Evolutionary conservation across 2,888 invertebrate species (phyloP), one percentile per base, ranked within the genome.

Genomic region (Trichogramma evanescens): DNA sequence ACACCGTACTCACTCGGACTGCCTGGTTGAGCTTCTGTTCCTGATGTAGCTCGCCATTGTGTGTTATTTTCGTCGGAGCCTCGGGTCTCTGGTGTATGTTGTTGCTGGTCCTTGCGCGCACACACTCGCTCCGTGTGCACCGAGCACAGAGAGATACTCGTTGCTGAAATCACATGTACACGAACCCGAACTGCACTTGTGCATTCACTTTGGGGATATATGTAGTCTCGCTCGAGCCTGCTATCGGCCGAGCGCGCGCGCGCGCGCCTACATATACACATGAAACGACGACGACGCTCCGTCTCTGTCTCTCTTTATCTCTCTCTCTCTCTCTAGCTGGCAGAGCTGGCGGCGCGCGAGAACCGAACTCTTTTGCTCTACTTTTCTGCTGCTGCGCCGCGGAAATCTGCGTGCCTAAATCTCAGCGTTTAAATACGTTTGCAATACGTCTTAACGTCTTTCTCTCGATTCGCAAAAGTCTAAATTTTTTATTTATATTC

Each of bases 1-100:
- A 9, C n/a, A 45, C 8, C n/a, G 41, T 63, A 79, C 80, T 80
- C 70, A 81, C 80, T 80, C 80, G 42, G 79, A 80, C 54, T 79
- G 76, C 63, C 75, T 73, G 43, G 77, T 72, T n/a, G 77, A 78
- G 61, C 73, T 70, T 67, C 77, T 73, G 65, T 71, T 71, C 61
- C 63, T 65, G 56, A 73, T 74, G 66, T 76, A 75, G 66, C 72
- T 76, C 63, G 80, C 78, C 79, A 80, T 80, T 65, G 66, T 13
- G 13, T 13, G 45, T 9, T 9, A 13, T 26, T 26, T 26, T 26
- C 2, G 26, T 26, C 26, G 26, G 26, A 26, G 26, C 26, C 2
- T 26, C 26, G 26, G 26, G 26, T 1, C 2, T 44, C 52, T 39
- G 13, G 13, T 42, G 26, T 26, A 26, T 50, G 40, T 10, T 51